Percentiles rank a stretch among this genome's conserved stretches.
Evolutionary conservation across 2,888 invertebrate species (phyloP).

Genomic region (Nematopogon swammerdamellus): DNA sequence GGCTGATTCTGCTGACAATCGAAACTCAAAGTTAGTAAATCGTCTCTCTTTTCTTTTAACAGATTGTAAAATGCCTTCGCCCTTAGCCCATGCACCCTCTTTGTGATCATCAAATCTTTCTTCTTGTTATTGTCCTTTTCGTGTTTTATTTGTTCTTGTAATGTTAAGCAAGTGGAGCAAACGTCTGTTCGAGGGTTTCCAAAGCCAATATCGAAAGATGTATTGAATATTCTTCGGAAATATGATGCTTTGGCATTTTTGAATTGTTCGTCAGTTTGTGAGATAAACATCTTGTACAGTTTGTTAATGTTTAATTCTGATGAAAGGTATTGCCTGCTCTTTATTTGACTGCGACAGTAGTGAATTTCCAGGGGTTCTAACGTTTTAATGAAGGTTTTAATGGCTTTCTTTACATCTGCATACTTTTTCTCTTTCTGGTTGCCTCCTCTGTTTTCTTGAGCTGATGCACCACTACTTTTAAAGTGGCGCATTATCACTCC

Average conservation of each 20-base stretch:
- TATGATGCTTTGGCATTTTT: slow-evolving; percentile 7
- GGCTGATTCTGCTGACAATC: slow-evolving; percentile 19
- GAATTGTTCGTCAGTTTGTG: slow-evolving; percentile 4
- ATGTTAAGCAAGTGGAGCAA: slow-evolving; percentile 10
- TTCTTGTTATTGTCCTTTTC: slow-evolving; percentile 2
- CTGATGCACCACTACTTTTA: no score
- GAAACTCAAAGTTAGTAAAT: slow-evolving; percentile 14
- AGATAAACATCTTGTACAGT: slow-evolving; percentile 7
- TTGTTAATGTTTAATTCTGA: slow-evolving; percentile 10
- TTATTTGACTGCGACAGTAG: slow-evolving; percentile 7
- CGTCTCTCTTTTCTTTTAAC: slow-evolving; percentile 10
- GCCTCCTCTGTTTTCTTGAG: slow-evolving; percentile 10
- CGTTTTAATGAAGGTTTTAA: slow-evolving; percentile 6
- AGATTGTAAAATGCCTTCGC: slow-evolving; percentile 13
- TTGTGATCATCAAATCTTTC: slow-evolving; percentile 6
- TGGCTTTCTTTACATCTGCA: neutral
- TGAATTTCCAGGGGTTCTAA: slow-evolving; percentile 8
- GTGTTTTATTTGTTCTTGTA: slow-evolving; percentile 5
- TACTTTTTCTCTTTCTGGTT: slow-evolving; percentile 6
- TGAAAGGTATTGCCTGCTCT: slow-evolving; percentile 9
- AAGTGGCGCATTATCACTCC: no score
- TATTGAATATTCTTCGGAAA: slow-evolving; percentile 10
- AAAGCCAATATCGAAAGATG: slow-evolving; percentile 12
- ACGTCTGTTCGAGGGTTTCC: slow-evolving; percentile 8
- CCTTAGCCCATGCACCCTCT: slow-evolving; percentile 12